phyloP scores from a whole-genome alignment of 2,113 vertebrate species.

The Ranitomeya imitator region DNA sequence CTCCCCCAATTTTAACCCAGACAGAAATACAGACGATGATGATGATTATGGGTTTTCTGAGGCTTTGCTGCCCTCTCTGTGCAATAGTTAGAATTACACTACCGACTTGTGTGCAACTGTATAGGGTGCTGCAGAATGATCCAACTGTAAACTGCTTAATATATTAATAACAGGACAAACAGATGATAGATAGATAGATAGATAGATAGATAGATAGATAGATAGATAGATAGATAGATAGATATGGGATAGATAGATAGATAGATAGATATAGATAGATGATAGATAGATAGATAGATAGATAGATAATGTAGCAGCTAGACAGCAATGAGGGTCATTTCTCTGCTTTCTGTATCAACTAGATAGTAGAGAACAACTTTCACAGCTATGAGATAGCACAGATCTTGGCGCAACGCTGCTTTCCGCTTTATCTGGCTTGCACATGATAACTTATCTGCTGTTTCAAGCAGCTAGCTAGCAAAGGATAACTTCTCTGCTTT shows the following conservation, averaged over 20 bases:
- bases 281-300: conserved; percentile 4
- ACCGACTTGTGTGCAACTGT: neutral
- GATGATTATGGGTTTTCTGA: conserved; percentile 70
- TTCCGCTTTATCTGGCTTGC: neutral
- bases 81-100: conserved; percentile 48
- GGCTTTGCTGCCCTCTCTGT: conserved; percentile 84
- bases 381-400: too few relatives aligned
- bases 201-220: neutral
- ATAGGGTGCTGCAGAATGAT: neutral
- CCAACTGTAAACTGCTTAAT: neutral
- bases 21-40: neutral
- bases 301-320: neutral
- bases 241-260: neutral
- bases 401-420: conserved; percentile 34
- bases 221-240: neutral
- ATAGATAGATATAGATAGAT: conserved; percentile 2
- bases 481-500: too few relatives aligned
- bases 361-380: too few relatives aligned
- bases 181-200: conserved; percentile 11
- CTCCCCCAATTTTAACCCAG: neutral
- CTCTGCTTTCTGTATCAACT: too few relatives aligned
- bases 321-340: neutral
- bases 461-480: too few relatives aligned
- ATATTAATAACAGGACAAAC: neutral
- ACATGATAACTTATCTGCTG: too few relatives aligned